Conservation (phyloP, 2,797 vertebrate species). For the Myotis planiceps region DNA sequence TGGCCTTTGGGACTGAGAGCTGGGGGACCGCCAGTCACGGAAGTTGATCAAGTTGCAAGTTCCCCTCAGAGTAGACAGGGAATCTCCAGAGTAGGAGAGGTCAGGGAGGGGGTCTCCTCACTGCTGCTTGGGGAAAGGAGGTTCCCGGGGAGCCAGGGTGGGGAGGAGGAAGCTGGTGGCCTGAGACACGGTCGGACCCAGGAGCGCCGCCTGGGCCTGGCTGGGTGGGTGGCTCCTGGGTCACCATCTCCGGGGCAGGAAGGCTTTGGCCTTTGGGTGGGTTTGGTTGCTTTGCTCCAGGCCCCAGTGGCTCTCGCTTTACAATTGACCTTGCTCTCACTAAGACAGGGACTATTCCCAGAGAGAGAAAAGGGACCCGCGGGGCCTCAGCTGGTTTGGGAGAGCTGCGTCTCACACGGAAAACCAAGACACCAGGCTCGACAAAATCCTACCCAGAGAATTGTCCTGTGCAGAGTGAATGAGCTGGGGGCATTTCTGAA, state of each 20-base stretch:
- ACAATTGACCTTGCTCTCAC: constrained; percentile 59
- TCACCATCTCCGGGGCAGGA: not conserved
- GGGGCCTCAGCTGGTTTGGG: not conserved
- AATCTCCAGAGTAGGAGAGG: not conserved
- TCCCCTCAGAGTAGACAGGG: not conserved
- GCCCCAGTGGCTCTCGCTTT: not conserved
- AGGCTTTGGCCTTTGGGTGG: constrained; percentile 63
- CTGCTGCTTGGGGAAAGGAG: not conserved
- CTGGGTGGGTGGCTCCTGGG: not conserved
- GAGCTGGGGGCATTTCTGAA: not conserved
- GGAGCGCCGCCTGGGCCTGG: constrained; percentile 4
- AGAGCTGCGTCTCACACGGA: not conserved
- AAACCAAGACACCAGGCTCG: not conserved
- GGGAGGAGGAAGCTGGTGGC: not conserved
- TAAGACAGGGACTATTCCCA: constrained; percentile 22
- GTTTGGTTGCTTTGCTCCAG: constrained; percentile 37
- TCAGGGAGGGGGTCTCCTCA: not conserved
- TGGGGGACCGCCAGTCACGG: not conserved
- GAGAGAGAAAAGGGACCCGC: not conserved
- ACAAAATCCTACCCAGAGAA: constrained; percentile 11
- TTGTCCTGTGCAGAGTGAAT: not conserved
- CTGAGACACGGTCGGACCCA: not conserved
- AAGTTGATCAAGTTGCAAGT: not conserved
- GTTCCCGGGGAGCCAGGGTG: not conserved
- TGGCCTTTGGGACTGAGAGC: not conserved